A percentile compares a stretch with the other conserved stretches of the same genome.
phyloP scores from a whole-genome alignment of 2,888 invertebrate species.

The Eulithis testata region DNA sequence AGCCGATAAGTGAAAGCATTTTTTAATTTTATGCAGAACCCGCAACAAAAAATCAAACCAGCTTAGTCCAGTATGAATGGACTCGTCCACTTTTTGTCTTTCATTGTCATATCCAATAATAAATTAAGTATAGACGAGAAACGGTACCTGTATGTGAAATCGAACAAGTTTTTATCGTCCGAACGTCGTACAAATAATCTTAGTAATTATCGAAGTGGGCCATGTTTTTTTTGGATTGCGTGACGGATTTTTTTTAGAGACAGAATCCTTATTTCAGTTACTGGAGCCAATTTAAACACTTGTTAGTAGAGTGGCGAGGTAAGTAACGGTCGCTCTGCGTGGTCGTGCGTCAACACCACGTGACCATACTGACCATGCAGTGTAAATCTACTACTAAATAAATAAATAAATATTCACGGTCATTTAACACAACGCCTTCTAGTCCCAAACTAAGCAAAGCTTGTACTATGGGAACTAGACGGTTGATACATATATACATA shows the following conservation, averaged over 20 bases:
- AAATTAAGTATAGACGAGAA: conserved; percentile 65
- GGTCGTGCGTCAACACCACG: too few species aligned
- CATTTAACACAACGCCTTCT: too few species aligned
- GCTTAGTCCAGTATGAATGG: conserved; percentile 54
- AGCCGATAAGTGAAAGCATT: not conserved
- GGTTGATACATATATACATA: too few species aligned
- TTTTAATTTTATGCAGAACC: conserved; percentile 37
- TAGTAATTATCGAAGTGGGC: conserved; percentile 7
- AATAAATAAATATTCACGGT: too few species aligned
- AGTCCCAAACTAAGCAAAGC: too few species aligned
- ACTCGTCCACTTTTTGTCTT: conserved; percentile 56
- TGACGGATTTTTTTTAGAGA: too few species aligned
- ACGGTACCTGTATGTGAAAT: conserved; percentile 64
- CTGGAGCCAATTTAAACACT: too few species aligned
- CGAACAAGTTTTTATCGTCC: conserved; percentile 40
- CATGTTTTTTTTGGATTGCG: not conserved
- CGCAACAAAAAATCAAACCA: not conserved
- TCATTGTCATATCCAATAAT: conserved; percentile 70
- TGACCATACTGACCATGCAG: too few species aligned
- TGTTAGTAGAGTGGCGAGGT: too few species aligned
- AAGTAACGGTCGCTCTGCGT: not conserved
- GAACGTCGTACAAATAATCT: not conserved
- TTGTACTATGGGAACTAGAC: too few species aligned
- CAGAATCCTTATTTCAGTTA: too few species aligned
- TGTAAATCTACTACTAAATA: too few species aligned